Evolutionary conservation across 2,888 invertebrate species (phyloP), one percentile per base, ranked within the genome.

Genomic region (Phrixothrix hirtus): DNA sequence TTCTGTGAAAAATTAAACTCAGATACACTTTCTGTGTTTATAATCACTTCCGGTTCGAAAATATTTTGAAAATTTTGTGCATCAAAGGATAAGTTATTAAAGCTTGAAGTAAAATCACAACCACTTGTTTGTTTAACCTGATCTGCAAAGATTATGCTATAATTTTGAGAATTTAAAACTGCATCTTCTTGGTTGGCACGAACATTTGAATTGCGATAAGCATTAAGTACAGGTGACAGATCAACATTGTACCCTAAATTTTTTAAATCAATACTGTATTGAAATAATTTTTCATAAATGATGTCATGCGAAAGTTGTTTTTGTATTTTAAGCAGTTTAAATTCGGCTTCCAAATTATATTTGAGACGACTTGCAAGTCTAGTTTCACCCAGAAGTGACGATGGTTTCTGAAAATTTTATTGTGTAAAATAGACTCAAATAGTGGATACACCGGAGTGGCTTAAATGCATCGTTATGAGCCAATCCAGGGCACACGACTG

Each of bases 291-390:
- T 58, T 61, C 42, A 31, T 70, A 63, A 1, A 71, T 48, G 32
- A 60, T 55, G 0, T 58, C 39, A 2, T 57, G 17, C 0, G 64
- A 69, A 7, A 72, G 35, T 52, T 63, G 57, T 3, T 59, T 58
- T 41, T 64, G 61, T 1, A 46, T 39, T 49, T 71, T 69, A 14
- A 73, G 53, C 47, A 67, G 61, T 48, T 67, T 58, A 6, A 74
- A 53, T 42, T 70, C 62, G 1, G 70, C 62, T 60, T 74, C 68
- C 32, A 74, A 55, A 32, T 67, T 64, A 53, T 74, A 72, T 48
- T 69, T 74, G 1, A 72, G 44, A 13, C 68, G 62, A 11, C 61
- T 44, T 41, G 55, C 51, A 30, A 56, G 41, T 36, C 65, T 63
- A 13, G 68, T 26, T 11, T 53, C 30, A 1, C 49, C 16, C 13